Percentiles rank a stretch among this genome's conserved stretches.
phyloP scores from a whole-genome alignment of 2,797 vertebrate species.

The Toxotes lorentzi region DNA sequence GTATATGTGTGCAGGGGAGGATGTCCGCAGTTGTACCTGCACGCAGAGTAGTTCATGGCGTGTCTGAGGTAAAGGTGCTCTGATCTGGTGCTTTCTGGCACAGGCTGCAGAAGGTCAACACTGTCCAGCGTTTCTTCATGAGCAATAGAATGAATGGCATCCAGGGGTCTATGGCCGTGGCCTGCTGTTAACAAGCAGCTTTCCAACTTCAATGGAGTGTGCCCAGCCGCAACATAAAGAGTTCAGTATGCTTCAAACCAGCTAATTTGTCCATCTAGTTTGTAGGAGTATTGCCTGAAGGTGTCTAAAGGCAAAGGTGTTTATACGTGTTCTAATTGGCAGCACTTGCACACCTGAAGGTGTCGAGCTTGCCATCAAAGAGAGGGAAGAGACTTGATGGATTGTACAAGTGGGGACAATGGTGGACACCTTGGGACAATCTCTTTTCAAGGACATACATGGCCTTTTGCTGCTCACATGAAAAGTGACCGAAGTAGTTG shows the following conservation, averaged over 20 bases:
- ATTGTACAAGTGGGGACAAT: neutral
- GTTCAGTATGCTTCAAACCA: conserved; percentile 56
- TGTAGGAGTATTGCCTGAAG: neutral
- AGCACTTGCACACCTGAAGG: neutral
- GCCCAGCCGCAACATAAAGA: conserved; percentile 35
- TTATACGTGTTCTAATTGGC: neutral
- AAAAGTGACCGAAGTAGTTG: neutral
- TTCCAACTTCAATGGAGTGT: conserved; percentile 39
- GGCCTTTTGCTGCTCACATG: neutral
- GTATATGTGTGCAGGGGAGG: conserved; percentile 84
- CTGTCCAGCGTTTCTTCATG: conserved; percentile 46
- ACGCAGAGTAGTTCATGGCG: conserved; percentile 87
- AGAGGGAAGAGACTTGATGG: neutral
- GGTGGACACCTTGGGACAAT: neutral
- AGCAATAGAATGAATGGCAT: conserved; percentile 57
- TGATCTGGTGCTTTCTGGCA: conserved; percentile 47
- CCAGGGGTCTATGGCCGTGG: conserved; percentile 44
- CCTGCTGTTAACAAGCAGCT: conserved; percentile 30
- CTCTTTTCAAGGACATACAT: neutral
- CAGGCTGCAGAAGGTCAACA: conserved; percentile 42
- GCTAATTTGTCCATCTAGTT: conserved; percentile 2
- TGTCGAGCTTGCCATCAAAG: neutral
- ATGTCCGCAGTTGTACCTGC: conserved; percentile 84
- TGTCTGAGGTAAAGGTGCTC: conserved; percentile 89
- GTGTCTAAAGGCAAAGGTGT: neutral